These are phyloP conservation scores for Endotricha flammealis DNA, from an alignment of 2,888 invertebrate species.

Conservation along the genomic window DNA sequence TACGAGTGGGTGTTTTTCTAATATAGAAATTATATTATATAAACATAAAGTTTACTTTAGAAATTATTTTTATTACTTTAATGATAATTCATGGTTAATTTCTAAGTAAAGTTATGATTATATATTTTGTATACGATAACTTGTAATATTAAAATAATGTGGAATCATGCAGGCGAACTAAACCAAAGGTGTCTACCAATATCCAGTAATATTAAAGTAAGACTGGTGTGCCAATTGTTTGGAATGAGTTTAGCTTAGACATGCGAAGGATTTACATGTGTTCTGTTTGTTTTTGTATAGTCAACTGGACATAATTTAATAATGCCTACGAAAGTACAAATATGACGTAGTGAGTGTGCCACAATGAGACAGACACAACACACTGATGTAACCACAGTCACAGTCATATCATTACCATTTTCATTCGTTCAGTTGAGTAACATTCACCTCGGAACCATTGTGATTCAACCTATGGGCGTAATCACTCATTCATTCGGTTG, in stretches of 20 bases:
- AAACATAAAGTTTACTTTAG: slow-evolving; percentile 25
- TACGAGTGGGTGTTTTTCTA: slow-evolving; percentile 37
- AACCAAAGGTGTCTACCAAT: slow-evolving; percentile 23
- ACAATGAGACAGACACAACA: slow-evolving; percentile 60
- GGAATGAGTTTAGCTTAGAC: slow-evolving; percentile 7
- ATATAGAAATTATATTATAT: slow-evolving; percentile 30
- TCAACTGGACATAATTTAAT: slow-evolving; percentile 9
- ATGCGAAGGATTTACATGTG: slow-evolving; percentile 24
- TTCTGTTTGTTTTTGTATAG: slow-evolving; percentile 24
- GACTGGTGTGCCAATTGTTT: background rate
- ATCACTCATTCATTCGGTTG: slow-evolving; percentile 37
- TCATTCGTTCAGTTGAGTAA: slow-evolving; percentile 26
- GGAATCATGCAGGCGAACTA: slow-evolving; percentile 38
- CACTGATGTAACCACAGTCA: slow-evolving; percentile 56
- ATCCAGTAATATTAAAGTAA: slow-evolving; percentile 4
- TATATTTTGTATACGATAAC: slow-evolving; percentile 24
- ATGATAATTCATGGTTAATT: slow-evolving; percentile 4
- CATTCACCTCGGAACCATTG: slow-evolving; percentile 26
- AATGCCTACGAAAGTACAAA: no score
- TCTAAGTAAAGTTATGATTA: slow-evolving; percentile 29
- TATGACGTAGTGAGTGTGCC: slow-evolving; percentile 26
- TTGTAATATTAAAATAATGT: slow-evolving; percentile 34
- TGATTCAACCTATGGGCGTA: slow-evolving; percentile 28
- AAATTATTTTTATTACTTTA: slow-evolving; percentile 1
- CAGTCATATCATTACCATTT: slow-evolving; percentile 40